These are phyloP conservation scores for Axinella damicornis DNA, from an alignment of 37 sponge, comb jelly and placozoan species.

Conservation along the genomic window DNA sequence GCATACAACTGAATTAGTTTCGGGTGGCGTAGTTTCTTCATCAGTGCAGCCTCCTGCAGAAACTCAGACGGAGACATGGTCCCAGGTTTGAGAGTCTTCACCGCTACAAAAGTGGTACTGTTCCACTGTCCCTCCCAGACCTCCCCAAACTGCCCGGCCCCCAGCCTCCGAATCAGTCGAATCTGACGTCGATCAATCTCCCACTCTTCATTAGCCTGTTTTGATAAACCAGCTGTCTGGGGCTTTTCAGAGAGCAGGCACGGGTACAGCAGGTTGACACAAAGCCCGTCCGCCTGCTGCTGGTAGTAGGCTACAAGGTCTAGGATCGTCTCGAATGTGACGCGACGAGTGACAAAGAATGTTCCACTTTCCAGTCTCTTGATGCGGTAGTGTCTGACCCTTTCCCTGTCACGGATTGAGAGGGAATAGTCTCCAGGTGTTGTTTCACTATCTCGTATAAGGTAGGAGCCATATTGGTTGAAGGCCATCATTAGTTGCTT, in stretches of 20 bases:
- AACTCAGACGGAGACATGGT: slow-evolving; percentile 96
- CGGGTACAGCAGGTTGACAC: slow-evolving; percentile 60
- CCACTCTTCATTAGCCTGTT: slow-evolving; percentile 90
- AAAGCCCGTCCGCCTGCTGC: slow-evolving; percentile 87
- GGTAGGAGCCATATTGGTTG: slow-evolving; percentile 84
- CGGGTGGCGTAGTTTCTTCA: slow-evolving; percentile 95
- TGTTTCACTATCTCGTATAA: slow-evolving; percentile 96
- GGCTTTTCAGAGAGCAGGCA: slow-evolving; percentile 88
- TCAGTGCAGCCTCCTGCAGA: slow-evolving; percentile 93
- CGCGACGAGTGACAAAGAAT: slow-evolving; percentile 87
- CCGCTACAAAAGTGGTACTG: slow-evolving; percentile 90
- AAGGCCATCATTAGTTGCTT: slow-evolving; percentile 82
- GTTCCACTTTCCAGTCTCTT: slow-evolving; percentile 83
- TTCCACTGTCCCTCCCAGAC: slow-evolving; percentile 98
- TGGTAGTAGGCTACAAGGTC: slow-evolving; percentile 87
- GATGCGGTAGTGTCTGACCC: slow-evolving; percentile 91
- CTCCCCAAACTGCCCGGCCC: slow-evolving; percentile 96
- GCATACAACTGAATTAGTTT: slow-evolving; percentile 98
- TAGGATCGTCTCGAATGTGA: slow-evolving; percentile 73
- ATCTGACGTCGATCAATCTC: slow-evolving; percentile 89
- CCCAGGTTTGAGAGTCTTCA: slow-evolving; percentile 96
- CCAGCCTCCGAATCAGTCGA: slow-evolving; percentile 68
- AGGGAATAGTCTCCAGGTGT: slow-evolving; percentile 96
- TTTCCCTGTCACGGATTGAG: slow-evolving; percentile 84
- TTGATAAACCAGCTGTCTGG: slow-evolving; percentile 90